Percentiles rank a stretch among this genome's conserved stretches.
Evolutionary conservation across 2,113 vertebrate species (phyloP).

Genomic region (Trematocara nigrifrons): DNA sequence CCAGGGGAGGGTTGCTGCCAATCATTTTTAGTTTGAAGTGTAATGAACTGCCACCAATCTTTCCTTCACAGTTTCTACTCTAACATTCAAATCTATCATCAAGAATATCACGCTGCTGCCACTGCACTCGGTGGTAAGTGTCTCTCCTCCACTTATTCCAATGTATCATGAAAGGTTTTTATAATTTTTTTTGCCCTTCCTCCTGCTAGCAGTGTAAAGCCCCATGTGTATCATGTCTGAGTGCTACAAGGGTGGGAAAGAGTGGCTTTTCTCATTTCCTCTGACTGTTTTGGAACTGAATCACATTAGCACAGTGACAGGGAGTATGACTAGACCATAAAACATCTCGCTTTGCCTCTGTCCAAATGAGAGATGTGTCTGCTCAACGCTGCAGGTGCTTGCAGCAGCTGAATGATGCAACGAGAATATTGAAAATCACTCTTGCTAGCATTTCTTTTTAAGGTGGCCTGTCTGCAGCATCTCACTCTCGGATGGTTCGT

Average conservation of each 20-base stretch:
- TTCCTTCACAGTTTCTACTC: constrained; percentile 29
- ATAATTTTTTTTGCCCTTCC: not conserved
- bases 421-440: constrained; percentile 54
- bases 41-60: constrained; percentile 52
- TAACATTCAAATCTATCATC: constrained; percentile 57
- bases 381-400: constrained; percentile 58
- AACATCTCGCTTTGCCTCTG: constrained; percentile 59
- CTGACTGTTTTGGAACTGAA: constrained; percentile 64
- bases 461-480: constrained; percentile 1
- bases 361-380: constrained; percentile 65
- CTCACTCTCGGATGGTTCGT: not conserved
- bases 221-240: constrained; percentile 53
- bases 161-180: constrained; percentile 50
- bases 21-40: constrained; percentile 54
- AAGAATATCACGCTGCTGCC: constrained; percentile 26
- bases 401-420: constrained; percentile 55
- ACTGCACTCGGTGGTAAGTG: constrained; percentile 23
- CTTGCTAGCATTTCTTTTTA: constrained; percentile 15
- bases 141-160: constrained; percentile 46
- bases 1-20: constrained; percentile 41
- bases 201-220: constrained; percentile 41
- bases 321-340: constrained; percentile 53
- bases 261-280: constrained; percentile 63
- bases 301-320: constrained; percentile 65
- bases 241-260: constrained; percentile 50